These are phyloP conservation scores for Eurois occulta DNA, from an alignment of 2,888 invertebrate species.

Conservation along the genomic window DNA sequence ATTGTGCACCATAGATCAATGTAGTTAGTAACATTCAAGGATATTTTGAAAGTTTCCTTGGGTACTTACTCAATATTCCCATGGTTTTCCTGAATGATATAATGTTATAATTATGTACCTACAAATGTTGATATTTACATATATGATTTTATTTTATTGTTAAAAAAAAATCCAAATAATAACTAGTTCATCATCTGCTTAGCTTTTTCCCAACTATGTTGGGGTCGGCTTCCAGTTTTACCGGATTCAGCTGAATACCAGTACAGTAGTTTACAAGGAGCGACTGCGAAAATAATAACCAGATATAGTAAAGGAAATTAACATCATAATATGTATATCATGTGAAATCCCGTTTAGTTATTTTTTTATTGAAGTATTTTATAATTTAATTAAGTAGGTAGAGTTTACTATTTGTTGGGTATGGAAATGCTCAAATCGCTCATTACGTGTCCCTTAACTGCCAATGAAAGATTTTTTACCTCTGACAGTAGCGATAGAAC, in stretches of 20 bases:
- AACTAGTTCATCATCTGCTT: too few species aligned
- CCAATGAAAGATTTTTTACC: too few species aligned
- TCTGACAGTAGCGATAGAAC: background rate
- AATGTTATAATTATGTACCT: background rate
- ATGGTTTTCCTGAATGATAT: constrained; percentile 9
- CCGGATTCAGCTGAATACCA: too few species aligned
- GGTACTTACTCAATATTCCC: background rate
- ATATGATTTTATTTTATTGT: background rate
- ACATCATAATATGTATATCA: constrained; percentile 29
- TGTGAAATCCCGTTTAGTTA: constrained; percentile 1
- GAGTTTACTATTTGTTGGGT: background rate
- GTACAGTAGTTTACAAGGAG: too few species aligned
- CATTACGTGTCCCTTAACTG: too few species aligned
- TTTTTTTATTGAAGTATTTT: background rate
- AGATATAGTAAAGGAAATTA: constrained; percentile 3
- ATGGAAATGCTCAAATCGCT: background rate
- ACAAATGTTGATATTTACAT: background rate
- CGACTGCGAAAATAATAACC: background rate
- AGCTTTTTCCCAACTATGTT: too few species aligned
- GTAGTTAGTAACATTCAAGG: background rate
- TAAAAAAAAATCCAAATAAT: background rate
- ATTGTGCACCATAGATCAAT: background rate
- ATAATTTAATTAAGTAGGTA: background rate
- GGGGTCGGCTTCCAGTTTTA: too few species aligned
- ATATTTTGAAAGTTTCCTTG: constrained; percentile 7